Evolutionary conservation across 2,113 vertebrate genomes (phyloP), one percentile per base, ranked within the genome.

Genomic region (Mesembrinibis cayennensis): DNA sequence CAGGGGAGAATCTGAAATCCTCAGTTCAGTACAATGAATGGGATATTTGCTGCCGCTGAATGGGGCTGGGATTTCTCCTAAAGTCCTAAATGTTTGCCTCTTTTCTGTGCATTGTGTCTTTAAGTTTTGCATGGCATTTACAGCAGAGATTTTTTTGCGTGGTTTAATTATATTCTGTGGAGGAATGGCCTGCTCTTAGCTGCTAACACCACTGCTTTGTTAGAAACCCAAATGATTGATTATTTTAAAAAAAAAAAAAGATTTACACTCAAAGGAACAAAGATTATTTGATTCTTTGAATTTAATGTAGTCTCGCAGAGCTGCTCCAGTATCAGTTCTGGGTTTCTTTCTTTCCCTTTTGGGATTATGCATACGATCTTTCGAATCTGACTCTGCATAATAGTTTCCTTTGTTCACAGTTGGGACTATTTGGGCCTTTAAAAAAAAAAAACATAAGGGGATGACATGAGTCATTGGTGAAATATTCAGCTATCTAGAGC

Each of bases 361-460:
- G 88, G 89, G 95, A 95, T 87, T 78, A 50, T 23, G 25, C 9
- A 5, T 50, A 30, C 7, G 30, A 90, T 93, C 90, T 73, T 83
- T 90, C 16, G 2, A 65, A 70, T 81, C 77, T 49, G 85, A 66
- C 61, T 73, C 26, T 36, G 83, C 79, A 95, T 40, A 97, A 97
- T 91, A 83, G 34, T 77, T 92, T 63, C 53, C 83, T 97, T 97
- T 97, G 96, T 97, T 92, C 93, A 78, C 78, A 91, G 74, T 63
- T 85, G 70, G 88, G 96, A 94, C 82, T 86, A 32, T 52, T 73
- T 65, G 82, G 82, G 82, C 77, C 80, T 91, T 94, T 73, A 9
- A 16, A 30, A 53, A 53, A 53, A 53, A 59, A 59, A 50, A 74
- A 12, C 44, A 45, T n/a, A 38, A 89, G 63, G 91, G 74, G 82